A percentile compares a stretch with the other conserved stretches of the same genome.
Evolutionary conservation across 1,140 invertebrate genomes (phyloP).

Genomic region (Polypedilum pembai): DNA sequence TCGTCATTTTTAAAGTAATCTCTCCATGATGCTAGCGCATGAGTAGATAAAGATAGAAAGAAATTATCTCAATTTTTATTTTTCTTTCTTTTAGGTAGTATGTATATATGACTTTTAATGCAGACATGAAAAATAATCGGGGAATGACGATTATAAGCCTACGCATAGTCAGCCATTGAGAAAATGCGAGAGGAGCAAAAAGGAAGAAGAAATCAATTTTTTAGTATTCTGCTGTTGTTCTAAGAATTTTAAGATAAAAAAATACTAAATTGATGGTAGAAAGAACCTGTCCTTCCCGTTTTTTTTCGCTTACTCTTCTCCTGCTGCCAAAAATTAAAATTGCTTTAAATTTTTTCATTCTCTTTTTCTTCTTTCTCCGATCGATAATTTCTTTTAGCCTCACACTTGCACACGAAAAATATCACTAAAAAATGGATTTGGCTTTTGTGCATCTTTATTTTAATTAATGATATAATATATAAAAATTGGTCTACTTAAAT

Average conservation of each 20-base stretch:
- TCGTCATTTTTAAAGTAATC: background rate
- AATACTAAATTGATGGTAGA: slow-evolving; percentile 2
- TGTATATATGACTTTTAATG: no score
- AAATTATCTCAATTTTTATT: background rate
- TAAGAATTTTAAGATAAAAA: slow-evolving; percentile 6
- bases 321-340: background rate
- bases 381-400: background rate
- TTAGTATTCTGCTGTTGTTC: slow-evolving; percentile 3
- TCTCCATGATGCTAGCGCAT: no score
- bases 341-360: background rate
- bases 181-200: background rate
- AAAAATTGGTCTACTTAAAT: slow-evolving; percentile 7
- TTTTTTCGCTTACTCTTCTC: background rate
- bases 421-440: no score
- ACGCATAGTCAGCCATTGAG: background rate
- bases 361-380: background rate
- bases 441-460: background rate
- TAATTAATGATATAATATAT: background rate
- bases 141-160: slow-evolving; percentile 16
- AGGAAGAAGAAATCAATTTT: background rate
- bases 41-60: slow-evolving; percentile 8
- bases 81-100: no score
- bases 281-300: slow-evolving; percentile 27
- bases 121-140: background rate
- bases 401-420: background rate